Percentiles rank a stretch among this genome's conserved stretches.
Conservation (phyloP, 2,797 vertebrate species). For the Rhinella marina region DNA sequence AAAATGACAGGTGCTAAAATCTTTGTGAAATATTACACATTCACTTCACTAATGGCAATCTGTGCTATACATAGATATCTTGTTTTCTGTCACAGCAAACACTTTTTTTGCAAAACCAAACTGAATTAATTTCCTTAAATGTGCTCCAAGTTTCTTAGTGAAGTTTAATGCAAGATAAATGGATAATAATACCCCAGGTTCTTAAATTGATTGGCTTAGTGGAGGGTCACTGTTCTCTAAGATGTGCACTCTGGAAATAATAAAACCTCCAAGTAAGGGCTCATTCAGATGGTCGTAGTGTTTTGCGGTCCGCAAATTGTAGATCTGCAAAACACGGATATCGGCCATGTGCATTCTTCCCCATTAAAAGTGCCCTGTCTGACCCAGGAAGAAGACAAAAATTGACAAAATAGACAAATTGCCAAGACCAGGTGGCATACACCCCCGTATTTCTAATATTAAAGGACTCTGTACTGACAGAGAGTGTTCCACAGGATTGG, state of each 20-base stretch:
- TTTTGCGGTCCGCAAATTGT: no score
- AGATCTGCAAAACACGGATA: no score
- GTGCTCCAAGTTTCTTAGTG: neutral
- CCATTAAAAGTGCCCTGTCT: no score
- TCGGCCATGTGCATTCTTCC: no score
- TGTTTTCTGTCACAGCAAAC: constrained; percentile 28
- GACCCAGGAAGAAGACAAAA: no score
- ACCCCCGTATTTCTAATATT: no score
- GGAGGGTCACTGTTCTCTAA: neutral
- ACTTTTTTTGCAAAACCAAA: constrained; percentile 17
- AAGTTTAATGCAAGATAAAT: neutral
- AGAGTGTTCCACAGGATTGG: no score
- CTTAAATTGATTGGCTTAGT: neutral
- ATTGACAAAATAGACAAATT: no score
- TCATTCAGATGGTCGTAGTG: no score
- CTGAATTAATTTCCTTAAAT: constrained; percentile 6
- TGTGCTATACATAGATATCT: constrained; percentile 30
- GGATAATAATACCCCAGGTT: neutral
- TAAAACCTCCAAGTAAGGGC: neutral
- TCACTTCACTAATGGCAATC: constrained; percentile 6
- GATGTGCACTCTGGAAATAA: neutral
- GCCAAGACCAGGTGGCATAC: no score
- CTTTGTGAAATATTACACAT: constrained; percentile 42
- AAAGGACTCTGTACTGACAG: no score
- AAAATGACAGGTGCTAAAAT: constrained; percentile 42